phyloP scores from a whole-genome alignment of 2,888 invertebrate genomes.

The Tortrix viridana region DNA sequence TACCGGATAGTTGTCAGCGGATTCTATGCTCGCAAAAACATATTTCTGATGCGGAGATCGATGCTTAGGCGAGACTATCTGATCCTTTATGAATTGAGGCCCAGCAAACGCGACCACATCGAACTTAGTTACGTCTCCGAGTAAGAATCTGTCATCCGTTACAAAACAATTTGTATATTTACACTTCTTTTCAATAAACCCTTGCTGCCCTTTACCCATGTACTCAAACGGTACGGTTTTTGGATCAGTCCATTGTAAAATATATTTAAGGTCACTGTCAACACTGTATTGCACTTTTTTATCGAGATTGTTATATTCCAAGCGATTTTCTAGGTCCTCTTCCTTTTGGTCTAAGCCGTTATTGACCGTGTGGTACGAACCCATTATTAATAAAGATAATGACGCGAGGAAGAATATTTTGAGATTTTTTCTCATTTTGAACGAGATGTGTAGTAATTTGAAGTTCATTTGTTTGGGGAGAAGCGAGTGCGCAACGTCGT shows the following conservation, averaged over 20 bases:
- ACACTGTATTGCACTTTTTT: conserved; percentile 8
- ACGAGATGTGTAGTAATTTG: too few species aligned
- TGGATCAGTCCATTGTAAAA: conserved; percentile 58
- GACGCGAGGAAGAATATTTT: conserved; percentile 23
- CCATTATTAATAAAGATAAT: conserved; percentile 11
- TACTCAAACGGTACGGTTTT: conserved; percentile 51
- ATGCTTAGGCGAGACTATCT: conserved; percentile 47
- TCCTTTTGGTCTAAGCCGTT: background rate
- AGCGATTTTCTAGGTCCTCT: conserved; percentile 37
- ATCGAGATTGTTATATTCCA: conserved; percentile 19
- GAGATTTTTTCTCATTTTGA: too few species aligned
- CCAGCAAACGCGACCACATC: conserved; percentile 64
- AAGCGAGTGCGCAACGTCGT: too few species aligned
- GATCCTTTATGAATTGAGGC: conserved; percentile 49
- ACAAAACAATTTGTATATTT: conserved; percentile 62
- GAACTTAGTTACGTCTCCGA: conserved; percentile 55
- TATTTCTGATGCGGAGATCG: conserved; percentile 64
- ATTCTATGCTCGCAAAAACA: conserved; percentile 64
- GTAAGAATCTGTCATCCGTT: conserved; percentile 50
- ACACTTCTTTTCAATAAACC: conserved; percentile 58
- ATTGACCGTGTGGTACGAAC: conserved; percentile 13
- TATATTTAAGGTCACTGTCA: conserved; percentile 50
- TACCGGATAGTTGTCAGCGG: conserved; percentile 60
- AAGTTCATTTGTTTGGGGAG: too few species aligned
- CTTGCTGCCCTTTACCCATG: conserved; percentile 49